Percentiles rank a stretch among this genome's conserved stretches.
Conservation (phyloP, 2,888 invertebrate species). For the Drosophila antonietae region DNA sequence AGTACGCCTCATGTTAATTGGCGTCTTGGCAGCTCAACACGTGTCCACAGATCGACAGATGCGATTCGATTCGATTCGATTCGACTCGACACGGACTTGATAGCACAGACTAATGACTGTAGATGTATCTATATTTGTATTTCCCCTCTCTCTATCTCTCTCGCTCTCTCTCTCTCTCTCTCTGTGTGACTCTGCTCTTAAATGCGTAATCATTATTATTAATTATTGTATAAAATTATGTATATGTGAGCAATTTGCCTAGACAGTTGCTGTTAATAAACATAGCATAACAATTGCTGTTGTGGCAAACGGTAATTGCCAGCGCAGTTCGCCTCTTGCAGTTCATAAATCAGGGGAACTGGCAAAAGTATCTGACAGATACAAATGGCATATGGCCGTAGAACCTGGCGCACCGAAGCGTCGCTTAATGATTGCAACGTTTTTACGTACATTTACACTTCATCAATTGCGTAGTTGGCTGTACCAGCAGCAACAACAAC, state of each 20-base stretch:
- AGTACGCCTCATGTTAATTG: slow-evolving; percentile 49
- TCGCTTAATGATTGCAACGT: slow-evolving; percentile 65
- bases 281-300: slow-evolving; percentile 53
- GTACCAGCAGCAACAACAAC: slow-evolving; percentile 28
- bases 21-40: slow-evolving; percentile 22
- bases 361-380: slow-evolving; percentile 75
- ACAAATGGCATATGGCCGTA: slow-evolving; percentile 66
- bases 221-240: slow-evolving; percentile 52
- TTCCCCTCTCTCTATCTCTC: not conserved
- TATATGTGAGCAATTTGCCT: slow-evolving; percentile 43
- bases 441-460: slow-evolving; percentile 74
- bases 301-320: slow-evolving; percentile 42
- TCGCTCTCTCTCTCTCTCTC: not conserved
- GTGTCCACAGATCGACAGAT: slow-evolving; percentile 17
- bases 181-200: not conserved
- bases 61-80: slow-evolving; percentile 19
- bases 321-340: slow-evolving; percentile 41
- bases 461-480: slow-evolving; percentile 77
- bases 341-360: slow-evolving; percentile 71
- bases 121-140: not conserved
- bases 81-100: not conserved
- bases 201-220: slow-evolving; percentile 56
- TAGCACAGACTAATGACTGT: slow-evolving; percentile 4
- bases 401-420: slow-evolving; percentile 24
- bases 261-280: slow-evolving; percentile 59